Conservation (phyloP, 2,797 vertebrate species). For the Anisognathus igniventris region DNA sequence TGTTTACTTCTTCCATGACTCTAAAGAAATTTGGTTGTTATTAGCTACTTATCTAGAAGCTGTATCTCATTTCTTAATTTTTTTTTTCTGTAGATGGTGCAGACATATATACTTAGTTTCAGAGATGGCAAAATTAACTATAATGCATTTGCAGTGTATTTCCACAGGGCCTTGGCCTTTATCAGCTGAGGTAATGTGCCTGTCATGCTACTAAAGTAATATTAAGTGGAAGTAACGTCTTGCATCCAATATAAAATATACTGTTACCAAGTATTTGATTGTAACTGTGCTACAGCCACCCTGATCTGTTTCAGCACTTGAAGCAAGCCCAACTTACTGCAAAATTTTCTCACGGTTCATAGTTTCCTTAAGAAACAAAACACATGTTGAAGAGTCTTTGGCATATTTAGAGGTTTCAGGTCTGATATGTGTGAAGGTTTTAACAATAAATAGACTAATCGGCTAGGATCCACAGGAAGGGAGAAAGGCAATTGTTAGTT, state of each 20-base stretch:
- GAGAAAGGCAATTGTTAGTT: neutral
- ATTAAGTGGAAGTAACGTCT: neutral
- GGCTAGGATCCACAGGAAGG: neutral
- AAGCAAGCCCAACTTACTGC: neutral
- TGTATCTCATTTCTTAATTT: neutral
- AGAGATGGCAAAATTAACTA: neutral
- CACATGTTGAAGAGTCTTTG: neutral
- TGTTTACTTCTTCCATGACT: neutral
- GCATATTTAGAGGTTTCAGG: neutral
- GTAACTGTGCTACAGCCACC: neutral
- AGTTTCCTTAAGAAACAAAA: neutral
- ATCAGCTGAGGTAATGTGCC: neutral
- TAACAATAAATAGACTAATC: neutral
- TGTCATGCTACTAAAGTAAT: neutral
- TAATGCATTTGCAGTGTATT: neutral
- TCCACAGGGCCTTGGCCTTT: neutral
- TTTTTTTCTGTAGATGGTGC: neutral
- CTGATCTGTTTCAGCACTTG: constrained; percentile 5
- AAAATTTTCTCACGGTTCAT: neutral
- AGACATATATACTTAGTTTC: neutral
- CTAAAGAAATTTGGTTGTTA: neutral
- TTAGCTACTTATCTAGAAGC: neutral
- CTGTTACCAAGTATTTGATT: neutral
- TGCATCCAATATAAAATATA: neutral
- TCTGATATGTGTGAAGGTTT: neutral